These are phyloP conservation scores for Sesamia inferens DNA, from an alignment of 2,888 invertebrate species.

Conservation along the genomic window DNA sequence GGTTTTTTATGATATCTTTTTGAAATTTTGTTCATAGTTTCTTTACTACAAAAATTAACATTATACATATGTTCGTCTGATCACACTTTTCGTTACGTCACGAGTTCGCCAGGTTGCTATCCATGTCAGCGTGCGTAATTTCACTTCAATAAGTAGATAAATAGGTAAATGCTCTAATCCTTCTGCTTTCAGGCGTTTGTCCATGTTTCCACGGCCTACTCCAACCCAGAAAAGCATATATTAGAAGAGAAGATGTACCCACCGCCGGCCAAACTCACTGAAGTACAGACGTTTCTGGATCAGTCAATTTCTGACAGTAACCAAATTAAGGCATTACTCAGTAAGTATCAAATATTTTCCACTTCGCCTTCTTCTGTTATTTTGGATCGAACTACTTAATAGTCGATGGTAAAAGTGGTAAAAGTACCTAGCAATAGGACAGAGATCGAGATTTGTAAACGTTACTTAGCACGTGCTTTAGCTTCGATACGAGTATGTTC, in stretches of 20 bases:
- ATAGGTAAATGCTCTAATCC: background rate
- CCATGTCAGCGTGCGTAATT: no score
- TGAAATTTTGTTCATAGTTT: no score
- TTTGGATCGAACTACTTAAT: no score
- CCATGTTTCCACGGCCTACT: slow-evolving; percentile 74
- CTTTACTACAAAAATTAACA: no score
- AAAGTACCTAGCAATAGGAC: background rate
- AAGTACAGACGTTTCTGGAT: slow-evolving; percentile 66
- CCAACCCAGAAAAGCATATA: slow-evolving; percentile 62
- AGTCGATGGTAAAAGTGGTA: background rate
- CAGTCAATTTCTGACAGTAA: slow-evolving; percentile 48
- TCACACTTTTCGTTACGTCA: no score
- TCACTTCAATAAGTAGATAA: background rate
- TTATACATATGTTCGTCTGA: no score
- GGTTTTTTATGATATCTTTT: no score
- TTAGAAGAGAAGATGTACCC: slow-evolving; percentile 75
- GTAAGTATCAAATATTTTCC: slow-evolving; percentile 59
- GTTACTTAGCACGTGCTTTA: background rate
- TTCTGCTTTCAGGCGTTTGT: slow-evolving; percentile 66
- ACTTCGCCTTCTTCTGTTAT: background rate
- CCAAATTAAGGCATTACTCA: slow-evolving; percentile 59
- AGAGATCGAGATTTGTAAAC: background rate
- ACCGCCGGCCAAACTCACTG: slow-evolving; percentile 73
- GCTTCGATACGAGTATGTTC: background rate
- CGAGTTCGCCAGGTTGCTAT: no score